These are phyloP conservation scores for Ochlodes sylvanus DNA, from an alignment of 2,888 invertebrate genomes.

Conservation along the genomic window DNA sequence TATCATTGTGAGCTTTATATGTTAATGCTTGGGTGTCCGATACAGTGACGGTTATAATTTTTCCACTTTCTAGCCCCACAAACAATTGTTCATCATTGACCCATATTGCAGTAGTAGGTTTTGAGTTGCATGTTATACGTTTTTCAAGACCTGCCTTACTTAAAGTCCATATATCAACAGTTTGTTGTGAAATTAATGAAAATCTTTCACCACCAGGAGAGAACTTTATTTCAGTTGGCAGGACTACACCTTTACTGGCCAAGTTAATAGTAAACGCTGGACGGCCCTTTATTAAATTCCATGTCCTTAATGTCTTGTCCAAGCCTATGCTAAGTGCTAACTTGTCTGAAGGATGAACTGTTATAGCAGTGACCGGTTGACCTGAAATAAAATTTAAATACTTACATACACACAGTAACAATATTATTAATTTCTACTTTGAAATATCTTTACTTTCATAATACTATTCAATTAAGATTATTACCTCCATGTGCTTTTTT, in stretches of 20 bases:
- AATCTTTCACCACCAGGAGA: conserved; percentile 92
- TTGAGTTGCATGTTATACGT: conserved; percentile 87
- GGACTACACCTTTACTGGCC: conserved; percentile 86
- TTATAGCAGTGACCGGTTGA: conserved; percentile 88
- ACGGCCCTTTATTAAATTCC: conserved; percentile 97
- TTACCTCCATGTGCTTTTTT: conserved; percentile 91
- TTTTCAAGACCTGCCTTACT: conserved; percentile 90
- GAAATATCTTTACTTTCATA: no score
- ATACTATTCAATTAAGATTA: conserved; percentile 6
- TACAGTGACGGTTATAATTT: conserved; percentile 85
- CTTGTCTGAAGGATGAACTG: conserved; percentile 95
- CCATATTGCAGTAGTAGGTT: conserved; percentile 90
- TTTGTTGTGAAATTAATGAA: conserved; percentile 88
- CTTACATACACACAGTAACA: no score
- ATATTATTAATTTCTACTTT: no score
- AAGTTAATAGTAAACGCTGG: conserved; percentile 96
- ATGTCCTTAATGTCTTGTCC: conserved; percentile 93
- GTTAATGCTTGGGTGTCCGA: conserved; percentile 75
- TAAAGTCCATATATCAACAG: conserved; percentile 92
- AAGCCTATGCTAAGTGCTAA: conserved; percentile 94
- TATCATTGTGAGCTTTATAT: conserved; percentile 85
- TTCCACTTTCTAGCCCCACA: conserved; percentile 91
- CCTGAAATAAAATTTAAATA: conserved; percentile 62
- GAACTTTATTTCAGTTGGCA: conserved; percentile 87
- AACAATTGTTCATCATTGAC: conserved; percentile 86